phyloP scores from a whole-genome alignment of 2,113 vertebrate genomes.

The Leiothrix lutea region DNA sequence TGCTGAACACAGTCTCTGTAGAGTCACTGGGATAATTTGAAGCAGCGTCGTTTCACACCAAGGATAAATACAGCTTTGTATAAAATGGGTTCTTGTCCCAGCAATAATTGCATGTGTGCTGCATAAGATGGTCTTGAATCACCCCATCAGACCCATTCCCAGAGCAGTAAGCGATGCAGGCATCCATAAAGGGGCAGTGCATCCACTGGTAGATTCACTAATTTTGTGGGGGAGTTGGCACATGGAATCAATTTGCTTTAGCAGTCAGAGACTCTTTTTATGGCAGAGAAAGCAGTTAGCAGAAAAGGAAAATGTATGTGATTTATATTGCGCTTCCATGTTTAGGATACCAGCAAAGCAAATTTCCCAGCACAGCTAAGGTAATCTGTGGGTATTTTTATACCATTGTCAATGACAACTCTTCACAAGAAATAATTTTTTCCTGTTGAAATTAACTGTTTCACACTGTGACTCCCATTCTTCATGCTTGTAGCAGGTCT shows the following conservation, averaged over 20 bases:
- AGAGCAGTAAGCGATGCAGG: not conserved
- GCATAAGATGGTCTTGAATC: constrained; percentile 17
- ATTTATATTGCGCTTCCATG: not conserved
- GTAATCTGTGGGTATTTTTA: constrained; percentile 11
- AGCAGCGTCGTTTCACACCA: not conserved
- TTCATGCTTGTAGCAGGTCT: not conserved
- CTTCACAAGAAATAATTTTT: not conserved
- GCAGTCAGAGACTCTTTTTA: constrained; percentile 22
- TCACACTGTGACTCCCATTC: not conserved
- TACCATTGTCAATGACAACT: not conserved
- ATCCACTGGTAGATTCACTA: not conserved
- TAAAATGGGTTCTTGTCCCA: constrained; percentile 31
- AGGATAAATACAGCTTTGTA: constrained; percentile 53
- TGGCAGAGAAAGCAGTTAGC: not conserved
- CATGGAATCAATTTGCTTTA: constrained; percentile 28
- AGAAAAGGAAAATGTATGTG: not conserved
- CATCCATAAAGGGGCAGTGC: constrained; percentile 19
- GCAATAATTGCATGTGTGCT: constrained; percentile 5
- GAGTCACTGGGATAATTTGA: constrained; percentile 36
- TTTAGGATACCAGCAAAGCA: not conserved
- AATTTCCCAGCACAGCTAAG: not conserved
- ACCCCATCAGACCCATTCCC: constrained; percentile 24
- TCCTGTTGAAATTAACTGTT: not conserved
- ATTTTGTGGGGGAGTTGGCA: not conserved
- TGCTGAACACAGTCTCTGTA: constrained; percentile 31